Base-by-base conservation (phyloP, 2,113 vertebrate species). In the Odocoileus virginianus region DNA sequence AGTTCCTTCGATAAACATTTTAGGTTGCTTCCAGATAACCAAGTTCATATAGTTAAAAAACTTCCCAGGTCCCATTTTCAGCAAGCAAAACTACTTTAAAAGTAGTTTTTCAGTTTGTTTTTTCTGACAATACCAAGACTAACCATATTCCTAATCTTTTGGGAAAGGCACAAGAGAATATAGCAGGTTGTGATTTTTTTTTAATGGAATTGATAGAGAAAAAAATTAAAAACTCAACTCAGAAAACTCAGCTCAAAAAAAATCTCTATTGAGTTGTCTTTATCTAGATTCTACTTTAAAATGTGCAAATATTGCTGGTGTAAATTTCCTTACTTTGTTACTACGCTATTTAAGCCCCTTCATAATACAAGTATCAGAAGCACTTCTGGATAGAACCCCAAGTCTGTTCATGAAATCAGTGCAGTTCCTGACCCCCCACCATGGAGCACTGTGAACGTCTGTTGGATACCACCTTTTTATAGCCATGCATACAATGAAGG, bases 241-340 rank as follows among this genome's bases (percentile, higher is more conserved):
- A 67, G 15, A n/a, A 67, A 67, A 67, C 64, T 21, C 64, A 67
- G 30, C 33, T 36, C 40, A 71, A 71, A 71, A n/a, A 71, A 11
- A 36, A 3, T 67, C n/a, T 36, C 36, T 21, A 40, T 1, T 45
- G 19, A 64, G n/a, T 40, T 94, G 7, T 71, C 81, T 86, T 94
- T n/a, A 84, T 74, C 81, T 91, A 78, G 15, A 92, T 45, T 88
- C 15, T 86, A 91, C 33, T 95, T 87, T 23, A 76, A 93, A 95
- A 76, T 45, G 58, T 21, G 47, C 33, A 90, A 86, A 82, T 17
- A 54, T 6, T 40, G 54, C 95, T 87, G 11, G n/a, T 47, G 12
- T 47, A 86, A 89, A 55, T 64, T 71, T 30, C 33, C 43, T 74
- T 50, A 47, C 5, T 79, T 52, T 43, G 16, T 55, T 40, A 79